A percentile compares a stretch with the other conserved stretches of the same genome.
phyloP scores from a whole-genome alignment of 2,888 invertebrate species.

The Plebejus argus region DNA sequence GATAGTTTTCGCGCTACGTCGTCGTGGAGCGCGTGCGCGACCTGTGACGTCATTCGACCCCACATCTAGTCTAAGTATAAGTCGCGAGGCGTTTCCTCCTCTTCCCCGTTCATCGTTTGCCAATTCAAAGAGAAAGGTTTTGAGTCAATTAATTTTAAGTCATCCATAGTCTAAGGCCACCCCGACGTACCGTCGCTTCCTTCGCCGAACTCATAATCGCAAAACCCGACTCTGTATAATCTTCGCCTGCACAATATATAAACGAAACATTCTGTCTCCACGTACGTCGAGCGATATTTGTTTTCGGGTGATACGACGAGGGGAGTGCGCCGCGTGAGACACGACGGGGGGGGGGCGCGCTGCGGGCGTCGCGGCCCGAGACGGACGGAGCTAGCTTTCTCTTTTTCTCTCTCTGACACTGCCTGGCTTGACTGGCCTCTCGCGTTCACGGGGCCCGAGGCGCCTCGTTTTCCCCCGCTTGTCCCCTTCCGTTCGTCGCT shows the following conservation, averaged over 20 bases:
- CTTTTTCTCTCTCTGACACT: conserved; percentile 34
- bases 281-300: conserved; percentile 52
- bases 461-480: conserved; percentile 20
- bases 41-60: conserved; percentile 57
- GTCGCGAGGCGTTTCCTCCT: conserved; percentile 52
- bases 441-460: conserved; percentile 33
- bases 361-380: conserved; percentile 44
- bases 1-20: conserved; percentile 60
- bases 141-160: conserved; percentile 79
- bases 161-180: conserved; percentile 72
- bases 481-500: neutral
- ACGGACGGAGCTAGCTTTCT: conserved; percentile 40
- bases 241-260: conserved; percentile 73
- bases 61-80: conserved; percentile 63
- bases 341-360: conserved; percentile 71
- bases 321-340: conserved; percentile 51
- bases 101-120: conserved; percentile 54
- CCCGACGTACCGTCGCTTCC: conserved; percentile 61
- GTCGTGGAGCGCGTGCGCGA: conserved; percentile 62
- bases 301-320: conserved; percentile 59
- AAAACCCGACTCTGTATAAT: conserved; percentile 52
- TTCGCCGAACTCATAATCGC: conserved; percentile 56
- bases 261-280: conserved; percentile 51
- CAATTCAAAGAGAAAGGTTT: conserved; percentile 60
- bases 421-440: conserved; percentile 37